phyloP scores from a whole-genome alignment of 2,797 vertebrate species.

The Otolemur crassicaudatus region DNA sequence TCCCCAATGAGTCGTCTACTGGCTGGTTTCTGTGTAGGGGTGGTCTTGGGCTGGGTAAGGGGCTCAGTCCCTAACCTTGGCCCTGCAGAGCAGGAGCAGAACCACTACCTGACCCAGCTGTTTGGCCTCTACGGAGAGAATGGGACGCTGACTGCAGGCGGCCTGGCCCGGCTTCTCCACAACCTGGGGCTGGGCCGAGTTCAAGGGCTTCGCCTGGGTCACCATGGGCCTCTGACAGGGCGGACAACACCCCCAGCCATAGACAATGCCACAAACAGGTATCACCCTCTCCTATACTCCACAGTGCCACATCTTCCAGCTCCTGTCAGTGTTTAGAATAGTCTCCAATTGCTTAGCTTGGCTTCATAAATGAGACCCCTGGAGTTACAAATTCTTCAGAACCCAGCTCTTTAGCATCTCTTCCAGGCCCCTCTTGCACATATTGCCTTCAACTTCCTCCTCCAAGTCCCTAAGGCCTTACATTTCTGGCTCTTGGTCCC shows the following conservation, averaged over 20 bases:
- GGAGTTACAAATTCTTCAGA: not conserved
- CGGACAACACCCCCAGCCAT: not conserved
- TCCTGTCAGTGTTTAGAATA: not conserved
- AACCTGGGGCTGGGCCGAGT: slow-evolving; percentile 91
- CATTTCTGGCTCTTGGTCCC: not conserved
- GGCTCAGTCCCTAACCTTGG: slow-evolving; percentile 74
- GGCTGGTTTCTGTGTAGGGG: slow-evolving; percentile 68
- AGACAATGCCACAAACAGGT: slow-evolving; percentile 67
- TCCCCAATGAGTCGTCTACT: slow-evolving; percentile 44
- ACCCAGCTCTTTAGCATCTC: not conserved
- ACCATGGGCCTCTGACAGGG: slow-evolving; percentile 47
- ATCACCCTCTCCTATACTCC: not conserved
- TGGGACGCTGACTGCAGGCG: slow-evolving; percentile 88
- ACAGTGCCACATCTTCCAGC: not conserved
- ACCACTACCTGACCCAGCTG: slow-evolving; percentile 90
- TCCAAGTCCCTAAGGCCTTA: not conserved
- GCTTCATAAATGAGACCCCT: not conserved
- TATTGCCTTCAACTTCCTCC: not conserved
- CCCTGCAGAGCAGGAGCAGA: slow-evolving; percentile 86
- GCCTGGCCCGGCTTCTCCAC: slow-evolving; percentile 88
- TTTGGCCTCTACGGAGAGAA: slow-evolving; percentile 91
- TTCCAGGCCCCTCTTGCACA: not conserved
- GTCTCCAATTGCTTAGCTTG: not conserved
- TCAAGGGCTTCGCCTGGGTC: slow-evolving; percentile 87
- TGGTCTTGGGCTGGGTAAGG: slow-evolving; percentile 64